phyloP scores from a whole-genome alignment of 2,113 vertebrate genomes.

The Strix aluco region DNA sequence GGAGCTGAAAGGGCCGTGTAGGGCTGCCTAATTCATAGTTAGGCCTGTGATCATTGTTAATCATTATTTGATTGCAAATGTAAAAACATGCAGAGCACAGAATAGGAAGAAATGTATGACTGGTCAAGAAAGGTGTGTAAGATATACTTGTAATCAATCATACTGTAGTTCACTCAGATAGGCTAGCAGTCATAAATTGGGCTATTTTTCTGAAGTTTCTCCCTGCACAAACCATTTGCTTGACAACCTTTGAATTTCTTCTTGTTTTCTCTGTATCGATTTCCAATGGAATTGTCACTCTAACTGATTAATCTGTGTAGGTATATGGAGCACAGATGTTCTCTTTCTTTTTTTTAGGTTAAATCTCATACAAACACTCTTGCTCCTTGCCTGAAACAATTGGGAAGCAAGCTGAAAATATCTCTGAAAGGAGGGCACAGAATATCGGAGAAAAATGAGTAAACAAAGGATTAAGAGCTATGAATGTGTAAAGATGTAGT shows the following conservation, averaged over 20 bases:
- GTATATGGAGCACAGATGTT: background rate
- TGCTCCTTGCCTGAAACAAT: background rate
- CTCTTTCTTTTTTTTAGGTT: background rate
- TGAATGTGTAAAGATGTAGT: background rate
- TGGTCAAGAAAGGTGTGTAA: background rate
- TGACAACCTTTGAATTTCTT: constrained; percentile 51
- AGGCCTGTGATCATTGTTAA: background rate
- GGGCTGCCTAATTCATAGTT: background rate
- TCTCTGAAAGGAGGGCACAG: background rate
- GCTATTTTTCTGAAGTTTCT: constrained; percentile 54
- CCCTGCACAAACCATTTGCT: constrained; percentile 19
- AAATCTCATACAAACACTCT: background rate
- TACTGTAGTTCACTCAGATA: background rate
- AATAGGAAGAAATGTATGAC: background rate
- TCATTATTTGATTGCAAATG: background rate
- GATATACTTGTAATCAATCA: constrained; percentile 29
- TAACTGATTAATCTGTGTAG: constrained; percentile 61
- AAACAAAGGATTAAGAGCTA: background rate
- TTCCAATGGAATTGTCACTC: constrained; percentile 54
- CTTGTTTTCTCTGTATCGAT: constrained; percentile 52
- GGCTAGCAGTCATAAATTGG: constrained; percentile 21
- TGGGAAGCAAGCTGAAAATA: background rate
- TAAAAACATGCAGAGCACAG: background rate
- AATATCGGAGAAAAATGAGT: background rate
- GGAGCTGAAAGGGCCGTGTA: background rate